These are phyloP conservation scores for Agrilus mali DNA, from an alignment of 2,888 invertebrate species.

Conservation along the genomic window DNA sequence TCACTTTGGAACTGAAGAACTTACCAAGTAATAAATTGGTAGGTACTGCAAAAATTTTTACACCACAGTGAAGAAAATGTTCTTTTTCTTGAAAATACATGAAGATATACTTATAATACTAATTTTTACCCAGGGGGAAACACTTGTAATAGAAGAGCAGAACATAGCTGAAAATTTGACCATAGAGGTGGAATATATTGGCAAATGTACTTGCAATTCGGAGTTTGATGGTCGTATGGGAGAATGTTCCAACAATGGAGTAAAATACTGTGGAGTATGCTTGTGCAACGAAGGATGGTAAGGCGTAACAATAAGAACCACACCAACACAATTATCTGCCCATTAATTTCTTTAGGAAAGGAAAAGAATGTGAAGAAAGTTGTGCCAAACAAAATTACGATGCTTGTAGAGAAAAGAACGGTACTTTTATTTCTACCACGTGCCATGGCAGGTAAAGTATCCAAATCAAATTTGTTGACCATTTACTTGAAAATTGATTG, in stretches of 20 bases:
- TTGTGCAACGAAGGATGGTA: slow-evolving; percentile 18
- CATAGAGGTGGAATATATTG: slow-evolving; percentile 48
- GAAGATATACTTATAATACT: too few species aligned
- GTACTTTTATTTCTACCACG: slow-evolving; percentile 17
- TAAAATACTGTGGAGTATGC: slow-evolving; percentile 36
- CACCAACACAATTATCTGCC: background rate
- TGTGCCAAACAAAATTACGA: slow-evolving; percentile 34
- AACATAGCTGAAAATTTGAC: slow-evolving; percentile 57
- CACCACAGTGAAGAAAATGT: too few species aligned
- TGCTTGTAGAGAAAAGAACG: slow-evolving; percentile 16
- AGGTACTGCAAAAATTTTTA: slow-evolving; percentile 2
- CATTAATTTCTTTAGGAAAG: slow-evolving; percentile 36
- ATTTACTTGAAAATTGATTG: slow-evolving; percentile 1
- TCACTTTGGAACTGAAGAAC: slow-evolving; percentile 45
- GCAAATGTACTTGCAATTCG: slow-evolving; percentile 45
- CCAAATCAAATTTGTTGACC: too few species aligned
- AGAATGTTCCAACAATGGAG: slow-evolving; percentile 32
- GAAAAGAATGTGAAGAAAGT: slow-evolving; percentile 36
- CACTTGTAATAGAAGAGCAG: slow-evolving; percentile 59
- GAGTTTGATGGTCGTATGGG: slow-evolving; percentile 40
- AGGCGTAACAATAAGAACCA: background rate
- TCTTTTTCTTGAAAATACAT: too few species aligned
- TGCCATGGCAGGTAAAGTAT: slow-evolving; percentile 16
- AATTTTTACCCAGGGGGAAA: slow-evolving; percentile 28
- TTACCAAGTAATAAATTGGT: slow-evolving; percentile 41